Evolutionary conservation across 2,888 invertebrate genomes (phyloP).

Genomic region (Trachelus stipa): DNA sequence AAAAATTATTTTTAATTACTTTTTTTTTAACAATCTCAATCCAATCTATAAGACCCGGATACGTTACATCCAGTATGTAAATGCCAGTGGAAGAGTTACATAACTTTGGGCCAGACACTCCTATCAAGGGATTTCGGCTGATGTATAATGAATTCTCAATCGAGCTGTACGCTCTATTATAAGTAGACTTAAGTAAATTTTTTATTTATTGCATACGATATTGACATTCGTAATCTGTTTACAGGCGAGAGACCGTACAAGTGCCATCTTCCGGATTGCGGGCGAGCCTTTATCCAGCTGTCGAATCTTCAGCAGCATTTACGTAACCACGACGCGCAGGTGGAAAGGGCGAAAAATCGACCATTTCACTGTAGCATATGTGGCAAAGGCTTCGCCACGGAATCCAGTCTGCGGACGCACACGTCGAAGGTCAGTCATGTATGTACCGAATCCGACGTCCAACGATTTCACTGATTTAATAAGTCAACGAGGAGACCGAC

Average conservation of each 20-base stretch:
- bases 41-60: neutral
- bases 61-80: neutral
- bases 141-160: neutral
- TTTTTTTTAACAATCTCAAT: neutral
- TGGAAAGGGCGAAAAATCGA: conserved; percentile 93
- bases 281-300: conserved; percentile 95
- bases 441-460: conserved; percentile 70
- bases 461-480: conserved; percentile 27
- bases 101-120: neutral
- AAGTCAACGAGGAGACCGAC: neutral
- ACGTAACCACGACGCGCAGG: conserved; percentile 95
- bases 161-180: neutral
- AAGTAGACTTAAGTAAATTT: neutral
- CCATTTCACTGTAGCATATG: conserved; percentile 97
- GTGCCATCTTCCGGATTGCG: conserved; percentile 95
- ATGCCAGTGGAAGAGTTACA: neutral
- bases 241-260: conserved; percentile 94
- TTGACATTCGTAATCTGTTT: neutral
- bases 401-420: conserved; percentile 94
- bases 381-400: conserved; percentile 96
- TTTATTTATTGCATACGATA: neutral
- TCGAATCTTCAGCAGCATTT: conserved; percentile 97
- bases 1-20: neutral
- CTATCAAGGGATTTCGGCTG: neutral
- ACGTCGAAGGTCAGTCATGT: conserved; percentile 94